These are phyloP conservation scores for Idaea aversata DNA, from an alignment of 2,888 invertebrate species.

Conservation along the genomic window DNA sequence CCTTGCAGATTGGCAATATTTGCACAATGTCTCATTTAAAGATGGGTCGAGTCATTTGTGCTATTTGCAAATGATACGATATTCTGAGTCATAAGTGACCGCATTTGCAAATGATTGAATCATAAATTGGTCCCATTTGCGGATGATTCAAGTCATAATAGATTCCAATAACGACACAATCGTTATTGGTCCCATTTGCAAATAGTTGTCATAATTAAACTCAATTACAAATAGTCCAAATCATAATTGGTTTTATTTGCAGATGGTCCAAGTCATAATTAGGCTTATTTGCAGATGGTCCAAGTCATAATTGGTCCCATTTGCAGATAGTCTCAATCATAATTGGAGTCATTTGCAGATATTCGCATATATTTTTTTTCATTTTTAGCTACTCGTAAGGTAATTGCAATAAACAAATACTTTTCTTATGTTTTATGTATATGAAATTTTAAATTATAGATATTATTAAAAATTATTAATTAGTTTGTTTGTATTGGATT, in stretches of 20 bases:
- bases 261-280: not conserved
- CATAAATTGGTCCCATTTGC: no score
- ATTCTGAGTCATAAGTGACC: not conserved
- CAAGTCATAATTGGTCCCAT: not conserved
- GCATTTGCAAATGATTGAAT: no score
- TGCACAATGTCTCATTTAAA: not conserved
- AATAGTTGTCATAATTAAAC: not conserved
- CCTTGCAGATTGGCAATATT: not conserved
- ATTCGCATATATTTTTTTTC: not conserved
- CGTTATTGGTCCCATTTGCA: not conserved
- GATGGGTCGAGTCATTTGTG: not conserved
- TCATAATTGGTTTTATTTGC: not conserved
- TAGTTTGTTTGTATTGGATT: slow-evolving; percentile 41
- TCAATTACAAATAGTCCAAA: not conserved
- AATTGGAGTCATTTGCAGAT: not conserved
- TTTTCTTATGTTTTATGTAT: not conserved
- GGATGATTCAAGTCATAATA: not conserved
- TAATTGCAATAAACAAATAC: not conserved
- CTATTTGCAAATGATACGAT: no score
- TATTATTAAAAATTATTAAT: slow-evolving; percentile 13
- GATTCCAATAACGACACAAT: not conserved
- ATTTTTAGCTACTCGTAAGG: not conserved
- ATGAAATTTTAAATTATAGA: slow-evolving; percentile 5
- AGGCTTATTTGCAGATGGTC: no score
- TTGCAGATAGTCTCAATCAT: not conserved